Base-by-base conservation (phyloP, 2,797 vertebrate species). In the Acrossocheilus fasciatus region DNA sequence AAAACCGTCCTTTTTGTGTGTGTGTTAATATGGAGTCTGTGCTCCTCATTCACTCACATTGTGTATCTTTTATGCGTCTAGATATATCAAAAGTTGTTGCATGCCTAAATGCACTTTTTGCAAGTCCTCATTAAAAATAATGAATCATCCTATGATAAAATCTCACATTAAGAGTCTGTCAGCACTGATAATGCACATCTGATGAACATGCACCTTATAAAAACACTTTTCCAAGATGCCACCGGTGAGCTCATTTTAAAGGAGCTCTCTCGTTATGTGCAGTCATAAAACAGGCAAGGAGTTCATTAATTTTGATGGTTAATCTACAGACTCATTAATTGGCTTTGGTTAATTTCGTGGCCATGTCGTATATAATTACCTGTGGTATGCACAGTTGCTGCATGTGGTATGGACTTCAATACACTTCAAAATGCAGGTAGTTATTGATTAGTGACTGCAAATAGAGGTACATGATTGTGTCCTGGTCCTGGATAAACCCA, bases 261-360 rank as follows among this genome's bases (percentile, higher is more conserved):
- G 12, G 47, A 23, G 83, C n/a, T 36, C 23, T 34, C 39, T 30
- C 2, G 7, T 45, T 52, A 54, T 20, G 69, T 81, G 54, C 52
- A 62, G 23, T 43, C 70, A 66, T 66, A 74, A 86, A 81, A 74
- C 52, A 73, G 50, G 7, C 52, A 72, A 17, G 18, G 76, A 66
- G 41, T 75, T 64, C 69, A 81, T 86, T 81, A 43, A 86, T 86
- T 74, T 66, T 74, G 30, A 74, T 66, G 23, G 54, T 23, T 81
- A 66, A 86, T 86, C 77, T 80, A 62, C 66, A 72, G 84, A 18
- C 68, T 74, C 69, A 64, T 64, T 73, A 39, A 73, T 74, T 73
- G 78, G 77, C 75, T 86, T 74, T 43, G 78, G 54, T 39, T 81
- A 66, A 81, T 86, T 75, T 43, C 4, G 17, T 23, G 15, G 23